A percentile compares a stretch with the other conserved stretches of the same genome.
Conservation (phyloP, 2,113 vertebrate species). For the Nothoprocta pentlandii region DNA sequence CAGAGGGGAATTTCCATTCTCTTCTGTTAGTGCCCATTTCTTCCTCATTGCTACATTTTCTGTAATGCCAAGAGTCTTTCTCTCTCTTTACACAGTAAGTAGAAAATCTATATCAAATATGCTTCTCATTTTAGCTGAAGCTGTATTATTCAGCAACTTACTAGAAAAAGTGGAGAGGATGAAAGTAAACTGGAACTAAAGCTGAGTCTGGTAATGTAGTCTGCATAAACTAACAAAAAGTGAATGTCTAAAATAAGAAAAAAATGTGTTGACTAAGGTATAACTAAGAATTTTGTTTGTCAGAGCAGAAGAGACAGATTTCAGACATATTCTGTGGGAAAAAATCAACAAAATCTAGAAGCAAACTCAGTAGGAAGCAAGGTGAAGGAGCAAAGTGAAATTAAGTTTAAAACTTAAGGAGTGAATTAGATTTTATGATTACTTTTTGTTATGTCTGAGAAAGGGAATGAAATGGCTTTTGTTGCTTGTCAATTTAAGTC, state of each 20-base stretch:
- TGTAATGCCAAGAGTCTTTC: not conserved
- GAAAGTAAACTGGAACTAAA: not conserved
- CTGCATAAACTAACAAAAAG: not conserved
- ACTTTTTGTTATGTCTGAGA: not conserved
- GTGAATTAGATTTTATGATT: not conserved
- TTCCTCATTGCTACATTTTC: not conserved
- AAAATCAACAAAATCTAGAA: not conserved
- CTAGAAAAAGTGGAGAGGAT: not conserved
- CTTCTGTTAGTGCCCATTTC: not conserved
- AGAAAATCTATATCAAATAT: not conserved
- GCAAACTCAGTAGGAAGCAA: not conserved
- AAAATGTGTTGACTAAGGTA: not conserved
- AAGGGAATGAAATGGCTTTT: not conserved
- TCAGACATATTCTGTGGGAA: not conserved
- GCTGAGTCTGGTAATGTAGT: not conserved
- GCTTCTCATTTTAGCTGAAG: not conserved
- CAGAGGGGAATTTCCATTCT: not conserved
- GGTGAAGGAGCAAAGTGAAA: not conserved
- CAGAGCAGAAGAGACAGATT: not conserved
- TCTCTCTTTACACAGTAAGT: not conserved
- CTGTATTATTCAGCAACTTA: not conserved
- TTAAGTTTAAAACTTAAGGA: not conserved
- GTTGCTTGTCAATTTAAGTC: constrained; percentile 14
- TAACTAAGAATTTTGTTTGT: not conserved
- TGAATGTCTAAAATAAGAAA: not conserved